A percentile compares a stretch with the other conserved stretches of the same genome.
Evolutionary conservation across 2,888 invertebrate genomes (phyloP).

Genomic region (Protophormia terraenovae): DNA sequence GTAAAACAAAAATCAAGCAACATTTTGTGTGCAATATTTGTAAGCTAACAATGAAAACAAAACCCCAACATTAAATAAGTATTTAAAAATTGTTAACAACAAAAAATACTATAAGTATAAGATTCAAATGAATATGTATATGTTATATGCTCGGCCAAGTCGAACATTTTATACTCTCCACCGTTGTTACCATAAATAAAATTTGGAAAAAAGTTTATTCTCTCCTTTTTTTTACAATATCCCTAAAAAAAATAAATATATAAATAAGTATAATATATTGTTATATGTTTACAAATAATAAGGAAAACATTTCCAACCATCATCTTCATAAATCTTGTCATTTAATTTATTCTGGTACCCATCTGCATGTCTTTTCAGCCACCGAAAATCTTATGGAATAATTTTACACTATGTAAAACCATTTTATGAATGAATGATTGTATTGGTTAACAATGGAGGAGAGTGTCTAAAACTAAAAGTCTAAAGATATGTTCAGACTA

Average conservation of each 20-base stretch:
- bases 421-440: no score
- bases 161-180: background rate
- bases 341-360: background rate
- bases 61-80: slow-evolving; percentile 18
- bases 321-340: background rate
- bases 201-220: no score
- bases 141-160: background rate
- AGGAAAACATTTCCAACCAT: background rate
- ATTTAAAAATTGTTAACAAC: slow-evolving; percentile 29
- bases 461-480: background rate
- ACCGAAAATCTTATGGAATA: background rate
- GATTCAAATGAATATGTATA: no score
- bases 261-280: no score
- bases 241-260: no score
- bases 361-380: no score
- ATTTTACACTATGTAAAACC: background rate
- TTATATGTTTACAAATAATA: no score
- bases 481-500: no score
- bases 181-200: background rate
- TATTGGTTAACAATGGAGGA: background rate
- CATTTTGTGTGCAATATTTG: slow-evolving; percentile 69
- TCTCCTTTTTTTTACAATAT: no score
- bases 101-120: no score
- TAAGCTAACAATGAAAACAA: slow-evolving; percentile 72
- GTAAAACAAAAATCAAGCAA: slow-evolving; percentile 34